Percentiles rank a stretch among this genome's conserved stretches.
Evolutionary conservation across 2,797 vertebrate genomes (phyloP).

Genomic region (Labeo calbasu): DNA sequence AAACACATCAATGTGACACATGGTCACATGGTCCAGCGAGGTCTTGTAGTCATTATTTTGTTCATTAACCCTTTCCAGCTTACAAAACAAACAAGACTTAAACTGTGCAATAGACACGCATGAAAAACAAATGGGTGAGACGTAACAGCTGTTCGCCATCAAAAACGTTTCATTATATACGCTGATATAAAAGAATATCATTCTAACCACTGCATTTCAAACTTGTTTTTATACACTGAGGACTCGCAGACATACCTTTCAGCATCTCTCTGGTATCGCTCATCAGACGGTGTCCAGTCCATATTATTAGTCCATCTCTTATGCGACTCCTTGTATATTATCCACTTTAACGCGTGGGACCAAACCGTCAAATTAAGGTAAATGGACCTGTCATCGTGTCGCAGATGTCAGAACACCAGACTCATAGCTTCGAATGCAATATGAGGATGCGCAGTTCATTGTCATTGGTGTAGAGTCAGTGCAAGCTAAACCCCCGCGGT

Average conservation of each 20-base stretch:
- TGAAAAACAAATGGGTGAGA: not conserved
- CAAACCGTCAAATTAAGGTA: not conserved
- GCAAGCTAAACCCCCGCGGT: slow-evolving; percentile 42
- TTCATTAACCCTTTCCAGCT: not conserved
- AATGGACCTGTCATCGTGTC: not conserved
- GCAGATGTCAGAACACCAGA: slow-evolving; percentile 20
- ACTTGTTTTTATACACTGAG: not conserved
- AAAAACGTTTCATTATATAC: not conserved
- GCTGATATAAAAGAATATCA: not conserved
- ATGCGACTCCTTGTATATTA: slow-evolving; percentile 1
- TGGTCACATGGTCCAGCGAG: not conserved
- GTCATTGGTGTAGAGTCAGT: slow-evolving; percentile 50
- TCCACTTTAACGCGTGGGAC: not conserved
- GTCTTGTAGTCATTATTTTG: not conserved
- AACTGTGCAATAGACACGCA: not conserved
- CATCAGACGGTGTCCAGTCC: slow-evolving; percentile 45
- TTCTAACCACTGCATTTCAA: not conserved
- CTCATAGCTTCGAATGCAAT: slow-evolving; percentile 10
- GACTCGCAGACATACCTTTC: slow-evolving; percentile 31
- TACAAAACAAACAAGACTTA: not conserved
- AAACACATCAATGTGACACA: not conserved
- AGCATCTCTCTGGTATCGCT: slow-evolving; percentile 27
- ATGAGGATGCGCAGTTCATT: slow-evolving; percentile 36
- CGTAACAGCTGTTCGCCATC: not conserved
- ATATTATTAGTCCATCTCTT: slow-evolving; percentile 49